A percentile compares a stretch with the other conserved stretches of the same genome.
These are phyloP conservation scores for Anableps anableps DNA, from an alignment of 2,797 vertebrate genomes.

Conservation along the genomic window DNA sequence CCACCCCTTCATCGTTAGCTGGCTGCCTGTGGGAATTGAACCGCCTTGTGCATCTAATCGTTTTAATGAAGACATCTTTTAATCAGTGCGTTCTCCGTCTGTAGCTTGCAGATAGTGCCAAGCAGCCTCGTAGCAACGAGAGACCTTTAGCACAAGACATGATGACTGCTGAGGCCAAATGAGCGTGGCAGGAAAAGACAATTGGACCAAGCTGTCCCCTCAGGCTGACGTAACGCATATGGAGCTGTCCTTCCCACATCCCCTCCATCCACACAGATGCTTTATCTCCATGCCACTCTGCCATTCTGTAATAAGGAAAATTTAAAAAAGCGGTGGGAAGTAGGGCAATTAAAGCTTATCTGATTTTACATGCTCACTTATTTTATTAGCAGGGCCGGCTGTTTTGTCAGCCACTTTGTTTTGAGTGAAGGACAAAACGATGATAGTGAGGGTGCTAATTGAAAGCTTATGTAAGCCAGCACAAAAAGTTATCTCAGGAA, in stretches of 20 bases:
- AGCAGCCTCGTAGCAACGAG: constrained; percentile 78
- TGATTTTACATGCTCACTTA: constrained; percentile 70
- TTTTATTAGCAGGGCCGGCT: constrained; percentile 65
- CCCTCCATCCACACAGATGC: constrained; percentile 63
- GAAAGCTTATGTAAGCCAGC: constrained; percentile 4
- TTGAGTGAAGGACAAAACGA: constrained; percentile 8
- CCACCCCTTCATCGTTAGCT: constrained; percentile 65
- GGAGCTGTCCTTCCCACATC: constrained; percentile 77
- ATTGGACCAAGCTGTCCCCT: constrained; percentile 65
- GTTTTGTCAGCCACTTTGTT: constrained; percentile 31
- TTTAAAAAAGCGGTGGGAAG: constrained; percentile 40
- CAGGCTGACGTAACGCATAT: constrained; percentile 75
- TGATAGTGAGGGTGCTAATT: constrained; percentile 5
- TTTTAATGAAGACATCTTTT: constrained; percentile 82
- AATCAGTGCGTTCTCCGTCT: constrained; percentile 75
- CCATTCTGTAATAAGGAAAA: constrained; percentile 38
- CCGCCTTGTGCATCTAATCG: constrained; percentile 76
- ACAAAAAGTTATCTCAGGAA: neutral
- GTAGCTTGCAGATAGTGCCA: constrained; percentile 77
- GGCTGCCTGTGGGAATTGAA: constrained; percentile 74
- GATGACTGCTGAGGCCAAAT: constrained; percentile 79
- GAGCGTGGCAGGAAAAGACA: constrained; percentile 82
- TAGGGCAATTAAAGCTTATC: constrained; percentile 66
- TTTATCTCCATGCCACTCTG: constrained; percentile 70
- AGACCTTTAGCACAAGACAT: constrained; percentile 85